These are phyloP conservation scores for Palythoa caribaeorum DNA, from an alignment of 92 coral and sea anemone genomes.

Conservation along the genomic window DNA sequence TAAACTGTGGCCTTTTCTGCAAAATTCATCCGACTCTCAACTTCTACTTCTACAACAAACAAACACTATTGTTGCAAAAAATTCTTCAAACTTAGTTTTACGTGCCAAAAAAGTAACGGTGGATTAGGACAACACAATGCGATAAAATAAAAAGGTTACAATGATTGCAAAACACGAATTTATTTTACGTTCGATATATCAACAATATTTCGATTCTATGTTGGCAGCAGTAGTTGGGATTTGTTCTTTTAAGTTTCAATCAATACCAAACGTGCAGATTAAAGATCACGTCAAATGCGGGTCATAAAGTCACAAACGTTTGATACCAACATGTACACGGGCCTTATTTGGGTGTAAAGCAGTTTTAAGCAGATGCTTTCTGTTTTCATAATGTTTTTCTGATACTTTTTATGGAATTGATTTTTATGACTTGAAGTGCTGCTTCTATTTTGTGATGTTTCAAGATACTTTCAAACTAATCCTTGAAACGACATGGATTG, in stretches of 20 bases:
- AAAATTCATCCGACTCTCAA: too few relatives aligned
- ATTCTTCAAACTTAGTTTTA: neutral
- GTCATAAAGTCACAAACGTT: neutral
- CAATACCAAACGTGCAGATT: neutral
- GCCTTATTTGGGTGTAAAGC: conserved; percentile 4
- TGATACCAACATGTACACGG: neutral
- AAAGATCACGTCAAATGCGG: neutral
- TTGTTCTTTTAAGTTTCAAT: neutral
- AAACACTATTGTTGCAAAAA: neutral
- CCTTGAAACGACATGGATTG: neutral
- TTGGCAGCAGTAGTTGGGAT: neutral
- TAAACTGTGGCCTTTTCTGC: too few relatives aligned
- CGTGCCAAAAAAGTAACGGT: neutral
- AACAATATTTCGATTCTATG: neutral
- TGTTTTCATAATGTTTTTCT: neutral
- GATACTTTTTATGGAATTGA: neutral
- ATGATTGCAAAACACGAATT: neutral
- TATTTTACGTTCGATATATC: neutral
- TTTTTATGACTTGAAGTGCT: neutral
- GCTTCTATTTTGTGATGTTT: neutral
- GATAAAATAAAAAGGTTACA: too few relatives aligned
- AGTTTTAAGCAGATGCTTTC: neutral
- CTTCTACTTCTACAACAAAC: neutral
- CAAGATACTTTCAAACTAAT: neutral
- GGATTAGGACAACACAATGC: neutral